Evolutionary conservation across 2,888 invertebrate genomes (phyloP).

Genomic region (Leucophenga maculata): DNA sequence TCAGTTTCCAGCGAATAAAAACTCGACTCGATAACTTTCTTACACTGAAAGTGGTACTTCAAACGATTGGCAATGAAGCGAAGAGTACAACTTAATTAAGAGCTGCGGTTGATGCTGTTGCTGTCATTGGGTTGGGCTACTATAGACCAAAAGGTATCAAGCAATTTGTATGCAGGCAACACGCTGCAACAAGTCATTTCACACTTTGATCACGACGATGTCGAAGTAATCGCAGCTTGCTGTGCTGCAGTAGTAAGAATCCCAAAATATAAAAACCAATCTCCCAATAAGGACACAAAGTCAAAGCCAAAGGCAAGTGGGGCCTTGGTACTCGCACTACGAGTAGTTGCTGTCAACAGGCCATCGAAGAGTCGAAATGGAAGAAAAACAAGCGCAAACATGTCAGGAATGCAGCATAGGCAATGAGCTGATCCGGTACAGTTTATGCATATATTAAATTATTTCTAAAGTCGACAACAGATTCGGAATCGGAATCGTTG

Average conservation of each 20-base stretch:
- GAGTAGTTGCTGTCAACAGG: neutral
- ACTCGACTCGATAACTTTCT: neutral
- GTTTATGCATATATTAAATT: slow-evolving; percentile 61
- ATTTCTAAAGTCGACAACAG: slow-evolving; percentile 28
- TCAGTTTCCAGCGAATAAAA: slow-evolving; percentile 13
- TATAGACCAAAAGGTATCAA: slow-evolving; percentile 61
- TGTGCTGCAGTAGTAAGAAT: neutral
- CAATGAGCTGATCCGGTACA: slow-evolving; percentile 18
- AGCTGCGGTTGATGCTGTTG: neutral
- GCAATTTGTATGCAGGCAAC: slow-evolving; percentile 68
- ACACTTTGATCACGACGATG: slow-evolving; percentile 68
- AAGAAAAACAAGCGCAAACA: slow-evolving; percentile 10
- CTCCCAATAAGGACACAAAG: slow-evolving; percentile 22
- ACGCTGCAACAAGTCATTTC: slow-evolving; percentile 66
- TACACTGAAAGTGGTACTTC: neutral
- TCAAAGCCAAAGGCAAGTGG: neutral
- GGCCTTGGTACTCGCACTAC: neutral
- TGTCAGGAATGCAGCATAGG: slow-evolving; percentile 49
- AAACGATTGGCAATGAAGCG: slow-evolving; percentile 5
- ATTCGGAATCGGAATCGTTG: slow-evolving; percentile 32
- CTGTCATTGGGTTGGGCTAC: slow-evolving; percentile 36
- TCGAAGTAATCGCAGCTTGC: neutral
- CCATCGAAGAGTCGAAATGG: neutral
- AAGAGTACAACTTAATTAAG: slow-evolving; percentile 59
- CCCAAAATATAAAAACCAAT: slow-evolving; percentile 2